Evolutionary conservation across 2,113 vertebrate species (phyloP).

Genomic region (Megaleporinus macrocephalus): DNA sequence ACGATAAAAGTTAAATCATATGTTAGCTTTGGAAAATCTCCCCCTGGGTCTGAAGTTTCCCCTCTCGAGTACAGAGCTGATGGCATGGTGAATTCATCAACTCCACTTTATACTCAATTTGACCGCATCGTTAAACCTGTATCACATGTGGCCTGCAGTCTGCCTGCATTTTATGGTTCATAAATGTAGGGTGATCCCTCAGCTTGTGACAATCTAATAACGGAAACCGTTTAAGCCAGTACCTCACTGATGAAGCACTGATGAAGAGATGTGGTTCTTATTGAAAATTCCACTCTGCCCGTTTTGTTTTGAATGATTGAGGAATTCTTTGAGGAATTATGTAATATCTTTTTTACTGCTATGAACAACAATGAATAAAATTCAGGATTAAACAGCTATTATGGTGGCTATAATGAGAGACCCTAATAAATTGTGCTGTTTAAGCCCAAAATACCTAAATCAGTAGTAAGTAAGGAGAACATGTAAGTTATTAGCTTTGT

Average conservation of each 20-base stretch:
- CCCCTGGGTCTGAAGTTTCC: background rate
- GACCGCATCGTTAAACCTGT: constrained; percentile 34
- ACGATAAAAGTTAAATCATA: constrained; percentile 26
- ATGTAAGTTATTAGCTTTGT: background rate
- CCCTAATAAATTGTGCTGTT: background rate
- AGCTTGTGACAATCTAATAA: background rate
- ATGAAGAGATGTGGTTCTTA: background rate
- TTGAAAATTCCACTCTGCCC: background rate
- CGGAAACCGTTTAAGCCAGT: background rate
- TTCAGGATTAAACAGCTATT: too few species aligned
- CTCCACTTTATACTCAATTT: background rate
- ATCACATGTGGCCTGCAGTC: constrained; percentile 26
- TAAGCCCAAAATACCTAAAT: background rate
- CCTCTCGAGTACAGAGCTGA: background rate
- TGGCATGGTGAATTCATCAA: constrained; percentile 24
- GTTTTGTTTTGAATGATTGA: background rate
- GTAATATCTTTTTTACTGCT: background rate
- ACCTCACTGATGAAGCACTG: constrained; percentile 6
- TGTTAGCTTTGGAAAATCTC: constrained; percentile 46
- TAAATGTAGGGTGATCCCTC: constrained; percentile 7
- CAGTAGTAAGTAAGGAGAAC: background rate
- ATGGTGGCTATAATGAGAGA: background rate
- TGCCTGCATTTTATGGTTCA: constrained; percentile 30
- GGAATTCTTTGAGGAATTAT: background rate
- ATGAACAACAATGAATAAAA: too few species aligned